phyloP scores from a whole-genome alignment of 1,140 invertebrate genomes.

The Pseudomyrmex dendroicus region DNA sequence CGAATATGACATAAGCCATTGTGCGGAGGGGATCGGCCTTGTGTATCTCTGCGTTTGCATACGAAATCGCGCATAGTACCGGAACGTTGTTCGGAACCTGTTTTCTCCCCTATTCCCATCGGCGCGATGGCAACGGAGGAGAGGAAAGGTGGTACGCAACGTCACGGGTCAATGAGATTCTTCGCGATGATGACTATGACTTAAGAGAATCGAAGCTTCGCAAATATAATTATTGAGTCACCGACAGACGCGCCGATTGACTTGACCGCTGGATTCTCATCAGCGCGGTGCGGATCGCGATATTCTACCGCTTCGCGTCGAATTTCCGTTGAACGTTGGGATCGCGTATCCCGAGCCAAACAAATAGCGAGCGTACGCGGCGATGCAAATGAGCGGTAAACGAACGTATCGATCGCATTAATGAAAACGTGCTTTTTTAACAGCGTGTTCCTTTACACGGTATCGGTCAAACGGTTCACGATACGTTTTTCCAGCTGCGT shows the following conservation, averaged over 20 bases:
- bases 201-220: conserved; percentile 2
- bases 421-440: conserved; percentile 49
- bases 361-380: conserved; percentile 29
- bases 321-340: conserved; percentile 41
- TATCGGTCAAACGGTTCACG: conserved; percentile 9
- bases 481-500: conserved; percentile 38
- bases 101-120: conserved; percentile 54
- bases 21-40: conserved; percentile 49
- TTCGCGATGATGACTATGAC: conserved; percentile 54
- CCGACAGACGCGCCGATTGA: conserved; percentile 1
- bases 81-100: conserved; percentile 57
- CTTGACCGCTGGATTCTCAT: conserved; percentile 38
- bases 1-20: conserved; percentile 73
- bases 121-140: not conserved
- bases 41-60: conserved; percentile 69
- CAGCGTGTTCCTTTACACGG: conserved; percentile 13
- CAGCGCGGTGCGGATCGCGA: not conserved
- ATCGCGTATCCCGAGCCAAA: not conserved
- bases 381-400: conserved; percentile 20
- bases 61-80: conserved; percentile 56
- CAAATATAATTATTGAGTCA: conserved; percentile 57
- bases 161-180: conserved; percentile 62
- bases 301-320: conserved; percentile 5
- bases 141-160: not conserved
- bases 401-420: conserved; percentile 48